phyloP scores from a whole-genome alignment of 92 coral and sea anemone species.

The Porites lobata region DNA sequence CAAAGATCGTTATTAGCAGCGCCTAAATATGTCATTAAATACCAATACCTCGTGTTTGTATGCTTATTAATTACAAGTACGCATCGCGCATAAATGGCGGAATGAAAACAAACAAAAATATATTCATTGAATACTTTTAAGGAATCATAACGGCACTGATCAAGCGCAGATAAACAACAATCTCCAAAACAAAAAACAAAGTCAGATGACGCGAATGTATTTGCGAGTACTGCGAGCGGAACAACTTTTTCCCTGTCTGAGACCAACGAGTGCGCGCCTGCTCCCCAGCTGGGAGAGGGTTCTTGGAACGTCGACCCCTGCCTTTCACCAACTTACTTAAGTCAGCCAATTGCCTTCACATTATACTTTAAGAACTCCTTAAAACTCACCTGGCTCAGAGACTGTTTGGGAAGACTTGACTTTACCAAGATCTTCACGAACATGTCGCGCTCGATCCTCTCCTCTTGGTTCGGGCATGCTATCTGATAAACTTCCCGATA shows the following conservation, averaged over 20 bases:
- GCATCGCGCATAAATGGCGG: neutral
- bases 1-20: too few relatives aligned
- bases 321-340: neutral
- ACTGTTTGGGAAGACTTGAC: conserved; percentile 89
- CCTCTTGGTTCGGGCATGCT: conserved; percentile 93
- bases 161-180: neutral
- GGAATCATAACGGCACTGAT: too few relatives aligned
- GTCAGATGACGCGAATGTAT: too few relatives aligned
- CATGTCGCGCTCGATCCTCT: conserved; percentile 90
- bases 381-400: conserved; percentile 83
- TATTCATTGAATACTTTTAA: too few relatives aligned
- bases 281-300: too few relatives aligned
- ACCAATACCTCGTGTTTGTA: too few relatives aligned
- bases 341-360: neutral
- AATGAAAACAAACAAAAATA: neutral
- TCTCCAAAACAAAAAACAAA: too few relatives aligned
- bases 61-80: too few relatives aligned
- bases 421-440: conserved; percentile 91
- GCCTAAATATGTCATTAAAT: too few relatives aligned
- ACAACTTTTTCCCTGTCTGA: neutral
- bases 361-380: neutral
- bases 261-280: too few relatives aligned
- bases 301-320: neutral
- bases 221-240: neutral
- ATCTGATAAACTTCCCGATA: conserved; percentile 95